These are phyloP conservation scores for Labrus mixtus DNA, from an alignment of 2,113 vertebrate genomes.

Conservation along the genomic window DNA sequence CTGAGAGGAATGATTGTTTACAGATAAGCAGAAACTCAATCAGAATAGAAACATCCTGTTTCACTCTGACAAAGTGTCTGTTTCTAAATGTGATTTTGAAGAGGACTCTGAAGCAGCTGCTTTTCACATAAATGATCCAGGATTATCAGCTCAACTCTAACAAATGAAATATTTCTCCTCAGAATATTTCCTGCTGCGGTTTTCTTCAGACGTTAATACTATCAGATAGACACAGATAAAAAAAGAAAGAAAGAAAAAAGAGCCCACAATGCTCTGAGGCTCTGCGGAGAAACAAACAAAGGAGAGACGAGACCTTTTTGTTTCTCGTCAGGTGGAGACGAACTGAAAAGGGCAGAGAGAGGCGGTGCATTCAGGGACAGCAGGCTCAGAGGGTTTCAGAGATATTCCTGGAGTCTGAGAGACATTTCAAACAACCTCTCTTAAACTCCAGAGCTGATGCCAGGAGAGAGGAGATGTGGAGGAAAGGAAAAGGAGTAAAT, in stretches of 20 bases:
- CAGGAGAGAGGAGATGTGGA: not conserved
- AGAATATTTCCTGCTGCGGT: not conserved
- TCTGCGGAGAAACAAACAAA: conserved; percentile 3
- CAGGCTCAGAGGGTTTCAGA: not conserved
- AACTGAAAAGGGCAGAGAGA: conserved; percentile 37
- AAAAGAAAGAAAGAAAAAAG: no score
- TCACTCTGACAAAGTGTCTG: not conserved
- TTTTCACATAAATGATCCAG: not conserved
- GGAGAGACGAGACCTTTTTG: conserved; percentile 18
- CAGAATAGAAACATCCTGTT: not conserved
- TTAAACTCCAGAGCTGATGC: conserved; percentile 3
- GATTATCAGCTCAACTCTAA: not conserved
- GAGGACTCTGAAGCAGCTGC: not conserved
- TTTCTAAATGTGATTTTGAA: not conserved
- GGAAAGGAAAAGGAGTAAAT: not conserved
- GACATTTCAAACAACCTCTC: not conserved
- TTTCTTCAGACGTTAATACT: not conserved
- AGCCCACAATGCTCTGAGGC: conserved; percentile 2
- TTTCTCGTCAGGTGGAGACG: conserved; percentile 26
- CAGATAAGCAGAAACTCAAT: not conserved
- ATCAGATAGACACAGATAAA: not conserved
- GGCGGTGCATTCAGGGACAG: conserved; percentile 31
- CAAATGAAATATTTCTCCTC: not conserved
- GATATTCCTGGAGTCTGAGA: not conserved
- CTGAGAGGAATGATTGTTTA: not conserved